Conservation (phyloP, 2,113 vertebrate genomes). For the Ranitomeya imitator region DNA sequence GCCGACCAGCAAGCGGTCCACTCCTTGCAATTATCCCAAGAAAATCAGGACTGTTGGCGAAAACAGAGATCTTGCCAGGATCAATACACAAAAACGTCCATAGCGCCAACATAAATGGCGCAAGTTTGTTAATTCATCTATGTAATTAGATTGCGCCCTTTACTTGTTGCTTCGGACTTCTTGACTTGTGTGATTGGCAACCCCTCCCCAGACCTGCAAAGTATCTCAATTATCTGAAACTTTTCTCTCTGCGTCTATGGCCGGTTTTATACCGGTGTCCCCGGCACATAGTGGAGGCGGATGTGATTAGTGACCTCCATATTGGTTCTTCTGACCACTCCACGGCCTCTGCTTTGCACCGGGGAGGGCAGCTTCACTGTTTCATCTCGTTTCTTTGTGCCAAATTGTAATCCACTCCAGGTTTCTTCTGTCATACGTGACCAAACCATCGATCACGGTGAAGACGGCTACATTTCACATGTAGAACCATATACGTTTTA, state of each 20-base stretch:
- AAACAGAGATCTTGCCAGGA: neutral
- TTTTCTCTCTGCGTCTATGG: neutral
- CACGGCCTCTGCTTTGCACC: neutral
- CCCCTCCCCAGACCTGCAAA: neutral
- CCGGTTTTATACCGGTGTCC: neutral
- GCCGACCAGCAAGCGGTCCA: too few species aligned
- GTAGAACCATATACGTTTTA: neutral
- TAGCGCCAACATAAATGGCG: neutral
- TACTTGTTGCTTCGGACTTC: neutral
- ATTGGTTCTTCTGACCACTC: neutral
- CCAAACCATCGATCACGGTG: neutral
- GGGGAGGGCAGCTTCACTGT: neutral
- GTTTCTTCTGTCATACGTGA: neutral
- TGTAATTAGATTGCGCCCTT: neutral
- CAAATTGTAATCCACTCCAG: neutral
- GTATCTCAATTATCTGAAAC: neutral
- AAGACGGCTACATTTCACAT: neutral
- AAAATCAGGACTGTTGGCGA: neutral
- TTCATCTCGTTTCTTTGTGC: conserved; percentile 36
- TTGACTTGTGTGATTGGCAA: neutral
- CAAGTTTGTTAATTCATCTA: neutral
- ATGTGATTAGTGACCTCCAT: neutral
- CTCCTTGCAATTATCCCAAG: too few species aligned
- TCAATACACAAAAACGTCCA: neutral
- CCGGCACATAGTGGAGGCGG: neutral